Base-by-base conservation (phyloP, 2,113 vertebrate genomes). In the Eidolon helvum region DNA sequence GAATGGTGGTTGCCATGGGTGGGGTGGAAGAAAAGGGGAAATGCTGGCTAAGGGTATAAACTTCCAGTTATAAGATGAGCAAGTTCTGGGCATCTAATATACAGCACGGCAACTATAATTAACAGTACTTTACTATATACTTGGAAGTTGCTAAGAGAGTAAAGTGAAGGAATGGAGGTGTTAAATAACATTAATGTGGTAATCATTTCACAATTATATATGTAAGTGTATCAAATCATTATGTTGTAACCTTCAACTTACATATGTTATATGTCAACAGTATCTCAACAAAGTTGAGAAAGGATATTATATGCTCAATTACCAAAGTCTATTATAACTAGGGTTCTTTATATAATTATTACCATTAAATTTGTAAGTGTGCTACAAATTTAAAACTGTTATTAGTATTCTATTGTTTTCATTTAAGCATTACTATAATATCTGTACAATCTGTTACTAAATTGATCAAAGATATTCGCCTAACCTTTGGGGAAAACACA, bases 361-460 rank as follows among this genome's bases (percentile, higher is more conserved):
- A 84, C 38, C 48, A 75, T 94, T 80, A 96, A 95, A 91, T 91
- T 18, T 71, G 0, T 75, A 90, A 92, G 38, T 94, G 26, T 35
- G 79, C 26, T 74, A 91, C 10, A 85, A 69, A 87, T 95, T 65
- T 89, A 91, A 91, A 96, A 65, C n/a, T 88, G 43, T 53, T 85
- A 80, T 69, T 84, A 94, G 75, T 84, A 78, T 66, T 77, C 28
- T 91, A 57, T 22, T 95, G 28, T 92, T 87, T 77, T 75, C 5
- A 93, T 74, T 93, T 90, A 84, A 82, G 30, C 16, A 95, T 90
- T 80, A 95, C 11, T 75, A 88, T 43, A 94, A 94, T 84, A 21
- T 10, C 16, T 53, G 89, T 93, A 91, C 2, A 89, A 40, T 74
- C 55, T 82, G 74, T 66, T 96, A 91, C 45, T 87, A 94, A 57